Evolutionary conservation across 2,797 vertebrate species (phyloP), one percentile per base, ranked within the genome.

Genomic region (Pagetopsis macropterus): DNA sequence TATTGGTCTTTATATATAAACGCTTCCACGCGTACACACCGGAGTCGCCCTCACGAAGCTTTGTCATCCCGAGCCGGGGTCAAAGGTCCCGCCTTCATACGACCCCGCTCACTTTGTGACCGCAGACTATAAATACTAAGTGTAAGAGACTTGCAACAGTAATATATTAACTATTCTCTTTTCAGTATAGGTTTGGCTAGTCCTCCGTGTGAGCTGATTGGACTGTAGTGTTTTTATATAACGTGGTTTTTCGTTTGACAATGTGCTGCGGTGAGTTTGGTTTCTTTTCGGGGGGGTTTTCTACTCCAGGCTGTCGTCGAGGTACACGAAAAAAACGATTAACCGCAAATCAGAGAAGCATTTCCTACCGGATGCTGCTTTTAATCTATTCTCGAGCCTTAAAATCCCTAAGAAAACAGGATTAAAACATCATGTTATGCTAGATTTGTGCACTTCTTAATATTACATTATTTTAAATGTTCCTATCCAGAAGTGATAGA

Each of bases 251-350:
- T 62, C 10, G 44, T 85, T 21, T 63, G 65, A 10, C 69, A 74
- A 85, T 52, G 85, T 90, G 86, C 84, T 89, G 89, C 89, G 48
- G 87, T 92, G 90, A 86, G 67, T 82, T 88, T 89, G 65, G 31
- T 83, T 89, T 82, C 41, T 75, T 84, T 76, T 84, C 84, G 78
- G 37, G 62, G 75, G 75, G 66, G 68, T 85, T 27, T 82, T 79
- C 59, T 77, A 70, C 72, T 78, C 23, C 14, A 65, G 44, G 65
- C 62, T 51, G 72, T 60, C n/a, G 64, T 13, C 17, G 40, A 75
- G 27, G 68, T 56, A 12, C n/a, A 59, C n/a, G 55, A n/a, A 79
- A 46, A 3, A 66, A 67, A 49, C 27, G 48, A n/a, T 71, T 60
- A 3, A 40, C 45, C 16, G 40, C 13, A 19, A 49, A 44, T 64